Percentiles rank a stretch among this genome's conserved stretches.
These are phyloP conservation scores for Kryphioiulus occultus DNA, from an alignment of 2,888 invertebrate species.

Conservation along the genomic window DNA sequence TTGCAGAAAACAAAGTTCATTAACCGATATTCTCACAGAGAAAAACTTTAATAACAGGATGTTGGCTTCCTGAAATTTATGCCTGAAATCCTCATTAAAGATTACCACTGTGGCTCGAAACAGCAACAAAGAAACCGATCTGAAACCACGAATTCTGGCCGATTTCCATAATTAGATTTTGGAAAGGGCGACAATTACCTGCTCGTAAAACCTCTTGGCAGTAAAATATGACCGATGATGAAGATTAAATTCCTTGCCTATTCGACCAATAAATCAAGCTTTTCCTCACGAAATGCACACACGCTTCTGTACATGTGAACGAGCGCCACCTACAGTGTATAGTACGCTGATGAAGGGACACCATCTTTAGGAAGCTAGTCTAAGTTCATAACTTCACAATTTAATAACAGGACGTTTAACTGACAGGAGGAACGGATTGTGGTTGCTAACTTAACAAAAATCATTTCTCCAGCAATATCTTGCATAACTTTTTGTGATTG, in stretches of 20 bases:
- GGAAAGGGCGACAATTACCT: not conserved
- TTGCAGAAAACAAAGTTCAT: constrained; percentile 5
- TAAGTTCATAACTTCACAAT: too few species aligned
- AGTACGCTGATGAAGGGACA: too few species aligned
- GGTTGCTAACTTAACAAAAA: too few species aligned
- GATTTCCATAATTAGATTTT: constrained; percentile 22
- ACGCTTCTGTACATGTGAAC: not conserved
- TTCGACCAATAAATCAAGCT: not conserved
- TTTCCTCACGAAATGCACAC: not conserved
- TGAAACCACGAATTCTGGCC: not conserved
- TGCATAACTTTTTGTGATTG: too few species aligned
- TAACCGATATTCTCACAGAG: constrained; percentile 24
- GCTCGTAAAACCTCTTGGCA: not conserved
- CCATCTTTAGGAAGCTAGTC: too few species aligned
- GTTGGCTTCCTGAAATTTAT: constrained; percentile 27
- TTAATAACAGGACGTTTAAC: too few species aligned
- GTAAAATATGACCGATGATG: not conserved
- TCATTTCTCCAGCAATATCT: too few species aligned
- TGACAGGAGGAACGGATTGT: too few species aligned
- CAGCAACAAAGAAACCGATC: not conserved
- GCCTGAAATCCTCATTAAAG: constrained; percentile 1
- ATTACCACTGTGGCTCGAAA: not conserved
- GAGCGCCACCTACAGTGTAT: not conserved
- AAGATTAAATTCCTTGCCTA: constrained; percentile 27
- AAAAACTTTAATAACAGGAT: constrained; percentile 7